Evolutionary conservation across 2,113 vertebrate species (phyloP).

Genomic region (Mustela lutreola): DNA sequence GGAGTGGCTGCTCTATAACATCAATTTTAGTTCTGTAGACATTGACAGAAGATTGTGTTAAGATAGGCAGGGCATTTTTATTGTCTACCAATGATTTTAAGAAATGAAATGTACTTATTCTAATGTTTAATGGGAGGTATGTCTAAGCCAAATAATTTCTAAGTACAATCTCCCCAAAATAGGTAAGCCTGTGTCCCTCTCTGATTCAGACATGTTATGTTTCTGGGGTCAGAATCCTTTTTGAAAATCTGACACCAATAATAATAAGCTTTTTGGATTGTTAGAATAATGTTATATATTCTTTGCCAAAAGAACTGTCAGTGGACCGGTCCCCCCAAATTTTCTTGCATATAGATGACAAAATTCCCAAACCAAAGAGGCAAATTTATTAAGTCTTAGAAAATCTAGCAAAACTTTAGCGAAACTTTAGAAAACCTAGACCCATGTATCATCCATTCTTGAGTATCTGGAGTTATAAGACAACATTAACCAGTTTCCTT

Average conservation of each 20-base stretch:
- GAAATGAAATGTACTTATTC: neutral
- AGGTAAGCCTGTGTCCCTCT: neutral
- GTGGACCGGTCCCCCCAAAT: neutral
- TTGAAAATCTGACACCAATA: neutral
- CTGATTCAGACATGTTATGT: neutral
- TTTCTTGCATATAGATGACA: neutral
- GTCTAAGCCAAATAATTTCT: neutral
- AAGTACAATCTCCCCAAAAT: neutral
- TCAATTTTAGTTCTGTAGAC: neutral
- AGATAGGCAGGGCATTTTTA: slow-evolving; percentile 17
- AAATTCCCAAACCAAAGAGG: slow-evolving; percentile 17
- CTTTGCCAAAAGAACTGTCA: slow-evolving; percentile 37
- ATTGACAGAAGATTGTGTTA: neutral
- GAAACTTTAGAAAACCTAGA: neutral
- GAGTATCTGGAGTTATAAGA: neutral
- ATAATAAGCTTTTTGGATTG: slow-evolving; percentile 38
- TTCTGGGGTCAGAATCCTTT: neutral
- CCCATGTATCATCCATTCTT: neutral
- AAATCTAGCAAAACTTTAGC: neutral
- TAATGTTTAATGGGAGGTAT: neutral
- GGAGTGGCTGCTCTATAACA: neutral
- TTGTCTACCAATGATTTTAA: slow-evolving; percentile 7
- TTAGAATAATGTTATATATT: neutral
- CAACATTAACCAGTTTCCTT: slow-evolving; percentile 73
- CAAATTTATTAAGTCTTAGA: slow-evolving; percentile 10